A percentile compares a stretch with the other conserved stretches of the same genome.
phyloP scores from a whole-genome alignment of 2,797 vertebrate species.

The Eremophila alpestris region DNA sequence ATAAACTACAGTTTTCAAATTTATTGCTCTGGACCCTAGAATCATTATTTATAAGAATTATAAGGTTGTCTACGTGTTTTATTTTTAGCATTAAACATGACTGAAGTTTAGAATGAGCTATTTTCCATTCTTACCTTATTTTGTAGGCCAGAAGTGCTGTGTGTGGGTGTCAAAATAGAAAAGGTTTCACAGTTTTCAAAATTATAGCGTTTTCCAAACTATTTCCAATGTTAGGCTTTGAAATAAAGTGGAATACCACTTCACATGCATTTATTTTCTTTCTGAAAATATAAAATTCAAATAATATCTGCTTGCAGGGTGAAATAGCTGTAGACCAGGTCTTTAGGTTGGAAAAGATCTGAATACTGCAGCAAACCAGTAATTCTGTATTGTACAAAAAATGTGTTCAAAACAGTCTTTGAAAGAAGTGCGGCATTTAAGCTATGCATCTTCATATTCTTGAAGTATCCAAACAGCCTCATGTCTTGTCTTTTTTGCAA shows the following conservation, averaged over 20 bases:
- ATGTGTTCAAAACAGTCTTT: neutral
- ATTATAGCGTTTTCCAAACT: neutral
- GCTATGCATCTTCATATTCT: neutral
- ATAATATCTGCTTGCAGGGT: neutral
- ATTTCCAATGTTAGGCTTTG: neutral
- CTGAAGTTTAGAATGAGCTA: slow-evolving; percentile 3
- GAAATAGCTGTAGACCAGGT: neutral
- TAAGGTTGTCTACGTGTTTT: slow-evolving; percentile 44
- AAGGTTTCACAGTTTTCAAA: neutral
- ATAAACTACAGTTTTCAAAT: slow-evolving; percentile 49
- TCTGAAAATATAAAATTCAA: neutral
- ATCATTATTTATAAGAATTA: slow-evolving; percentile 59
- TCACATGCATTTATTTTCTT: neutral
- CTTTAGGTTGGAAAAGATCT: neutral
- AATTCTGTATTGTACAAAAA: neutral
- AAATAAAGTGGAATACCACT: neutral
- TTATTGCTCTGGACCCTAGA: slow-evolving; percentile 15
- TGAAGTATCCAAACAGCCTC: neutral
- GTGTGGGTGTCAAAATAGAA: neutral
- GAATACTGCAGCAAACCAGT: neutral
- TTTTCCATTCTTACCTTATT: slow-evolving; percentile 15
- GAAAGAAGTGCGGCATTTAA: neutral
- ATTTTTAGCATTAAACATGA: slow-evolving; percentile 43
- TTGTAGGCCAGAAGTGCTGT: neutral
- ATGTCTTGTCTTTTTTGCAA: neutral